A percentile compares a stretch with the other conserved stretches of the same genome.
phyloP scores from a whole-genome alignment of 2,888 invertebrate species.

The Acronicta alni region DNA sequence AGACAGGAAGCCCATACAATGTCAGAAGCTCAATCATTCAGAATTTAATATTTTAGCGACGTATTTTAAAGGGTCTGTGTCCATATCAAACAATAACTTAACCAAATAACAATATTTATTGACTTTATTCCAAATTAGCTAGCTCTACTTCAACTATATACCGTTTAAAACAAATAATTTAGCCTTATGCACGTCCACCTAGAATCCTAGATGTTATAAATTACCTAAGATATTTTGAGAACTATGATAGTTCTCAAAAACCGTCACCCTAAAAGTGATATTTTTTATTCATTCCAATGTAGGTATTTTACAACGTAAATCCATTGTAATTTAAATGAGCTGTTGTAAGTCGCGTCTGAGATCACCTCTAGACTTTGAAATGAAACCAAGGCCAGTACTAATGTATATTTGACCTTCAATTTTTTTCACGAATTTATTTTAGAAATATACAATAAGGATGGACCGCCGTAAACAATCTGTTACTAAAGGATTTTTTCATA shows the following conservation, averaged over 20 bases:
- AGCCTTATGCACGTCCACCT: neutral
- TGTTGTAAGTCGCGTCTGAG: slow-evolving; percentile 73
- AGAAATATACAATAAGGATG: slow-evolving; percentile 60
- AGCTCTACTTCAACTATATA: neutral
- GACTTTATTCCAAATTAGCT: neutral
- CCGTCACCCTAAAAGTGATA: slow-evolving; percentile 11
- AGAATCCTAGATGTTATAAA: neutral
- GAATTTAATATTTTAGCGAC: slow-evolving; percentile 57
- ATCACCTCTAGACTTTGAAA: slow-evolving; percentile 79
- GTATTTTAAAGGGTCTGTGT: slow-evolving; percentile 41
- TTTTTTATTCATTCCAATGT: slow-evolving; percentile 66
- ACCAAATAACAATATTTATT: neutral
- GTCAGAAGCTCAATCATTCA: slow-evolving; percentile 74
- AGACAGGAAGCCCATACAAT: slow-evolving; percentile 85
- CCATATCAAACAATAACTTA: neutral
- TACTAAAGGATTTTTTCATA: slow-evolving; percentile 46
- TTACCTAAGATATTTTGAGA: slow-evolving; percentile 1
- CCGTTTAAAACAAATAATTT: too few species aligned
- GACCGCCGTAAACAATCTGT: slow-evolving; percentile 42
- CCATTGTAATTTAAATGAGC: slow-evolving; percentile 80
- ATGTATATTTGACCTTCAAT: slow-evolving; percentile 76
- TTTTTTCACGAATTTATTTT: slow-evolving; percentile 70
- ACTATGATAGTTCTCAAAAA: too few species aligned
- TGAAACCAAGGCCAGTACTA: slow-evolving; percentile 78
- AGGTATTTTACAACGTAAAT: slow-evolving; percentile 70